A percentile compares a stretch with the other conserved stretches of the same genome.
Evolutionary conservation across 2,113 vertebrate genomes (phyloP).

Genomic region (Pelmatolapia mariae): DNA sequence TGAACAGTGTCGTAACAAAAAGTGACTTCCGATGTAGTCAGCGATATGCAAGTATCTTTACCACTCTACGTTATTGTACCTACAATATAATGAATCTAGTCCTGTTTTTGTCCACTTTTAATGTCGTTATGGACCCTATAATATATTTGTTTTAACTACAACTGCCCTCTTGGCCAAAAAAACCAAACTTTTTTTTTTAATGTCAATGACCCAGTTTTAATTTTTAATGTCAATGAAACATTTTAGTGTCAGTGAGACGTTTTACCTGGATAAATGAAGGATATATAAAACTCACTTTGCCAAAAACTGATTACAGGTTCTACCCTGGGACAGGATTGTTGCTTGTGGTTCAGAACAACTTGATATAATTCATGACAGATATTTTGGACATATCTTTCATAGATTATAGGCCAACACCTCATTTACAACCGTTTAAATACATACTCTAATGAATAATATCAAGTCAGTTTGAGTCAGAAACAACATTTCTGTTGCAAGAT

Average conservation of each 20-base stretch:
- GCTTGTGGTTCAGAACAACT: background rate
- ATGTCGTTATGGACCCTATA: background rate
- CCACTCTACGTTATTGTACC: background rate
- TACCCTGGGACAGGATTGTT: background rate
- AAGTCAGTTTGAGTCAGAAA: background rate
- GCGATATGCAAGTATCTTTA: background rate
- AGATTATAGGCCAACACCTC: background rate
- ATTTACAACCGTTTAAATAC: background rate
- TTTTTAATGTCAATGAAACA: background rate
- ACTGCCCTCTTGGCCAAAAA: background rate
- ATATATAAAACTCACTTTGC: background rate
- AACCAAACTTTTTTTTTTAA: accelerated
- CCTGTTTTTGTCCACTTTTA: background rate
- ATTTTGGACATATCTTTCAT: background rate
- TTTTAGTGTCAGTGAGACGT: background rate
- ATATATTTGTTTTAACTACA: background rate
- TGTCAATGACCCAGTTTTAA: background rate
- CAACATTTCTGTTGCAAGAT: background rate
- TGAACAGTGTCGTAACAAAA: background rate
- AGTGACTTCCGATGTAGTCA: background rate
- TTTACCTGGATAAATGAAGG: background rate
- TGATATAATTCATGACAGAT: background rate
- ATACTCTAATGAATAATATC: background rate
- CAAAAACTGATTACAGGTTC: background rate
- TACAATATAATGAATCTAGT: background rate